Evolutionary conservation across 2,888 invertebrate species (phyloP), one percentile per base, ranked within the genome.

Genomic region (Miltochrista miniata): DNA sequence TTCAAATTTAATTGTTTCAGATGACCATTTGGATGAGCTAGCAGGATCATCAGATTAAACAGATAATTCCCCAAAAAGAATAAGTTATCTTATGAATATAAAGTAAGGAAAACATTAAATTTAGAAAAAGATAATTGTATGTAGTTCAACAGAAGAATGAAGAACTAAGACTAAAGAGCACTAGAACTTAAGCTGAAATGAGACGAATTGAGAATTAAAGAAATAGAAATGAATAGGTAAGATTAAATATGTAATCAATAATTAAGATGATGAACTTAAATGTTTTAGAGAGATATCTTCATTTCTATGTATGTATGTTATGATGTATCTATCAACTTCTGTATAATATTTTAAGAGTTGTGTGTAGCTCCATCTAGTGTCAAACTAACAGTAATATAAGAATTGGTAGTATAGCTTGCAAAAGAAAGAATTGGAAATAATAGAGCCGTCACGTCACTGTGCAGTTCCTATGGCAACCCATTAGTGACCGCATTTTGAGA

Each of bases 151-250:
- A 79, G 46, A 79, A 68, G 48, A 68, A 50, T 51, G 79, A 79
- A 51, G 80, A 79, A 45, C 52, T 79, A 57, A 68, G 79, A 58
- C 58, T 79, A 37, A n/a, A 68, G 65, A 61, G 79, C 79, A 11
- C 47, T 79, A 30, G 79, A 79, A 45, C 50, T 79, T 38, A 79
- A 79, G 31, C 50, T 79, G 1, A 79, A 76, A 64, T 76, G 74
- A 59, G 79, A 79, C 37, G 79, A 79, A 39, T 60, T 79, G 47
- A 71, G 66, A 62, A 49, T 79, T 47, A 76, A 79, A 45, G 80
- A 79, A 55, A 65, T 69, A 7, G 80, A 79, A 50, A 79, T 79
- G 73, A 76, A 74, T 38, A n/a, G n/a, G n/a, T n/a, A 79, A 79
- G 66, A 73, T 79, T 5, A 79, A 78, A 30, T 73, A 76, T 54